phyloP scores from a whole-genome alignment of 2,888 invertebrate genomes.

The Pachymerium ferrugineum region DNA sequence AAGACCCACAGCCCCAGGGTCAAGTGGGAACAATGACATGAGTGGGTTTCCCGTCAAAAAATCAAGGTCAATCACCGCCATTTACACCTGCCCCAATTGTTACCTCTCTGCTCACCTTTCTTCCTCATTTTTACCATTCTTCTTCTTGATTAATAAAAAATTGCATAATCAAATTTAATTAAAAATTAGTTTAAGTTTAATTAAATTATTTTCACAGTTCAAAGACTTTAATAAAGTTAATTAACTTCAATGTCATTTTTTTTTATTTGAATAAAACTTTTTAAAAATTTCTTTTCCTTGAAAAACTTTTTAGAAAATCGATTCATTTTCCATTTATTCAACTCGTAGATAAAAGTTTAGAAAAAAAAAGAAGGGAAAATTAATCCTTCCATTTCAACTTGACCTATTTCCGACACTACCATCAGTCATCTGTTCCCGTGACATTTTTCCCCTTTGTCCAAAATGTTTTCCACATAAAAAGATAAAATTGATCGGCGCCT shows the following conservation, averaged over 20 bases:
- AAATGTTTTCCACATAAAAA: not conserved
- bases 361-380: too few species aligned
- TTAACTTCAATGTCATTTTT: too few species aligned
- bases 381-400: too few species aligned
- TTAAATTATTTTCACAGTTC: too few species aligned
- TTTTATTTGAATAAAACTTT: too few species aligned
- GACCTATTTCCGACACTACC: too few species aligned
- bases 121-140: not conserved
- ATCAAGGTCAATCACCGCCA: not conserved
- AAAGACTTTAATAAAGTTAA: too few species aligned
- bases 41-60: not conserved
- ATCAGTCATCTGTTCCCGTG: not conserved
- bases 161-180: not conserved
- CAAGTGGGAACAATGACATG: not conserved
- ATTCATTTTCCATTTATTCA: too few species aligned
- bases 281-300: too few species aligned
- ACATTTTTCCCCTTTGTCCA: too few species aligned
- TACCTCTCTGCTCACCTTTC: not conserved
- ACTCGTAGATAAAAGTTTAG: too few species aligned
- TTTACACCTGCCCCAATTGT: not conserved
- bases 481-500: not conserved
- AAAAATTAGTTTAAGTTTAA: not conserved
- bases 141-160: not conserved
- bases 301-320: too few species aligned
- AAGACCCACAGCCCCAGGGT: not conserved